Percentiles rank a stretch among this genome's conserved stretches.
Evolutionary conservation across 2,888 invertebrate species (phyloP).

Genomic region (Mactromeris polynyma): DNA sequence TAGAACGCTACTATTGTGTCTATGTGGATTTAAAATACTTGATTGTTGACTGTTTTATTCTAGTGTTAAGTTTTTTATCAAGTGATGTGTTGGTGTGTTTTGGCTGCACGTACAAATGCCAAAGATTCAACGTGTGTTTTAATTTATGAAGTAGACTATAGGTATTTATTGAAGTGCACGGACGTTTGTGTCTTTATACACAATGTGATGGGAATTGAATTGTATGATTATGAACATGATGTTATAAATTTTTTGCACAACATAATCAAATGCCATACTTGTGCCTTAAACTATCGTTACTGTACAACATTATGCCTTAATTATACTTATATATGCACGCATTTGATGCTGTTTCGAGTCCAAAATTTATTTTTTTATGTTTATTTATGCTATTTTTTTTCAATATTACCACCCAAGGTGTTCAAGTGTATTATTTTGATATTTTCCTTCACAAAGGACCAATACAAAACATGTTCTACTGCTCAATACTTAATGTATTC

Average conservation of each 20-base stretch:
- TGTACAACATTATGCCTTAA: background rate
- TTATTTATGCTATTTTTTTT: constrained; percentile 17
- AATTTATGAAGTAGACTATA: constrained; percentile 10
- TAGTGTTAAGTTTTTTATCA: background rate
- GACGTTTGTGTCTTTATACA: background rate
- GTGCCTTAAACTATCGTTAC: background rate
- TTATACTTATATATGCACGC: background rate
- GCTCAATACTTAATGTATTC: background rate
- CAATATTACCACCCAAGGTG: constrained; percentile 9
- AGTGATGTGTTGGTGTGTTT: background rate
- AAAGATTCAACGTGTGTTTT: background rate
- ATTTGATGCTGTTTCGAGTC: background rate
- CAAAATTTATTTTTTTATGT: constrained; percentile 5
- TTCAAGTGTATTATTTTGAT: background rate
- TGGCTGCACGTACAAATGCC: background rate
- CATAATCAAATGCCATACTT: background rate
- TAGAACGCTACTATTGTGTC: background rate
- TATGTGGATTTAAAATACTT: background rate
- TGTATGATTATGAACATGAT: background rate
- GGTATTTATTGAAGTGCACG: constrained; percentile 4
- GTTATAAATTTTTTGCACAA: background rate
- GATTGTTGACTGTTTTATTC: background rate
- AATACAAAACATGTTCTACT: background rate
- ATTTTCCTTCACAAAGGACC: background rate
- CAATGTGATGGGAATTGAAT: background rate